phyloP scores from a whole-genome alignment of 2,113 vertebrate species.

The Odocoileus virginianus region DNA sequence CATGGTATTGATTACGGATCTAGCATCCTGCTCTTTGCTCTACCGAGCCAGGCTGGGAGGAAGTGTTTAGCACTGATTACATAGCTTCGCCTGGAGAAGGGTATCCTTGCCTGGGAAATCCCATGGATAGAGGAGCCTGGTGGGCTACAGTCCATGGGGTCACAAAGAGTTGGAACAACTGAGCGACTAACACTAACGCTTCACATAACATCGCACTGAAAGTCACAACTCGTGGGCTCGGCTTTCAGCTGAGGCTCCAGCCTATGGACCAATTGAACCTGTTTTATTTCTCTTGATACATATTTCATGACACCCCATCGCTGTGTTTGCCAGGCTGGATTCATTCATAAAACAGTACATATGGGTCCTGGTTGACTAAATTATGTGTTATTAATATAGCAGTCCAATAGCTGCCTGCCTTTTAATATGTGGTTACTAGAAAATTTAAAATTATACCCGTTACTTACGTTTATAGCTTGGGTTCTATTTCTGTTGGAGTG shows the following conservation, averaged over 20 bases:
- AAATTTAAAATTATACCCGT: not conserved
- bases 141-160: not conserved
- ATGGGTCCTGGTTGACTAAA: not conserved
- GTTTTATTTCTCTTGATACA: not conserved
- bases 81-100: not conserved
- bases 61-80: not conserved
- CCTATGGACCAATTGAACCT: not conserved
- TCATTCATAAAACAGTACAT: not conserved
- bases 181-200: not conserved
- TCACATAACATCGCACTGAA: fast-evolving
- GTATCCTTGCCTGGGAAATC: not conserved
- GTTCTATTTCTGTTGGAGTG: too few species aligned
- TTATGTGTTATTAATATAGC: not conserved
- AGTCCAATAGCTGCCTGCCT: not conserved
- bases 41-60: fast-evolving
- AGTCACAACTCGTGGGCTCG: not conserved
- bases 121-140: not conserved
- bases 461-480: not conserved
- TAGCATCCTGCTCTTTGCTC: not conserved
- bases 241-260: not conserved
- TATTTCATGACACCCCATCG: not conserved
- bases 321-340: not conserved
- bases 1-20: not conserved
- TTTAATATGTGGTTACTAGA: not conserved
- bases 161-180: not conserved